Percentiles rank a stretch among this genome's conserved stretches.
phyloP scores from a whole-genome alignment of 2,888 invertebrate species.

The Tetranychus truncatus region DNA sequence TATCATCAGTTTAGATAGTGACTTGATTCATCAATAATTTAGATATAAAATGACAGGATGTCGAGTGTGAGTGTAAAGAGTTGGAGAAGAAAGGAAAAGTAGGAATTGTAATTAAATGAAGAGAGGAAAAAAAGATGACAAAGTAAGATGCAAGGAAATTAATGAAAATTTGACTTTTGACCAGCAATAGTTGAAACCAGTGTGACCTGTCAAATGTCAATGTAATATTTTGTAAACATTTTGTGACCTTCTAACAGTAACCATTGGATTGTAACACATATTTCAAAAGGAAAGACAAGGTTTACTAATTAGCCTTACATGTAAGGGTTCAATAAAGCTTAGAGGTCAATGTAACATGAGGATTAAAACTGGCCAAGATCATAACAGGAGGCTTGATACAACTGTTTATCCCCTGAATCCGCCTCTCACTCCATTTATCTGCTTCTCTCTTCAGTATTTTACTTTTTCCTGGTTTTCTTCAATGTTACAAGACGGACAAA shows the following conservation, averaged over 20 bases:
- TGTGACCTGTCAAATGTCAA: not conserved
- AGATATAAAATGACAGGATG: too few species aligned
- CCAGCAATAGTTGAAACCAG: not conserved
- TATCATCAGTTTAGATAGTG: too few species aligned
- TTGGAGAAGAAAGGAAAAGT: too few species aligned
- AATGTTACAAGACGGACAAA: too few species aligned
- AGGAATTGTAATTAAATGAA: not conserved
- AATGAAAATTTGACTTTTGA: not conserved
- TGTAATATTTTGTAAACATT: not conserved
- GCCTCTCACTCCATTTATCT: not conserved
- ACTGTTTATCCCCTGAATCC: not conserved
- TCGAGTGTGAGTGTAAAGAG: too few species aligned
- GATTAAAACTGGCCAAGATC: not conserved
- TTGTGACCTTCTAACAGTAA: not conserved
- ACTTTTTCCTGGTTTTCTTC: not conserved
- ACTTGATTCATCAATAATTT: too few species aligned
- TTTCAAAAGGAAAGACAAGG: not conserved
- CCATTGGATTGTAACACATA: not conserved
- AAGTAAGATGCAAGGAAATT: not conserved
- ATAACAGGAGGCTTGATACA: not conserved
- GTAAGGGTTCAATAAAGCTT: not conserved
- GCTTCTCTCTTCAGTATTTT: not conserved
- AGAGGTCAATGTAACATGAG: not conserved
- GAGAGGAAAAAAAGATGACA: not conserved
- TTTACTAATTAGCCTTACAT: not conserved